A percentile compares a stretch with the other conserved stretches of the same genome.
Evolutionary conservation across 92 coral and sea anemone genomes (phyloP).

Genomic region (Bergia puertoricense): DNA sequence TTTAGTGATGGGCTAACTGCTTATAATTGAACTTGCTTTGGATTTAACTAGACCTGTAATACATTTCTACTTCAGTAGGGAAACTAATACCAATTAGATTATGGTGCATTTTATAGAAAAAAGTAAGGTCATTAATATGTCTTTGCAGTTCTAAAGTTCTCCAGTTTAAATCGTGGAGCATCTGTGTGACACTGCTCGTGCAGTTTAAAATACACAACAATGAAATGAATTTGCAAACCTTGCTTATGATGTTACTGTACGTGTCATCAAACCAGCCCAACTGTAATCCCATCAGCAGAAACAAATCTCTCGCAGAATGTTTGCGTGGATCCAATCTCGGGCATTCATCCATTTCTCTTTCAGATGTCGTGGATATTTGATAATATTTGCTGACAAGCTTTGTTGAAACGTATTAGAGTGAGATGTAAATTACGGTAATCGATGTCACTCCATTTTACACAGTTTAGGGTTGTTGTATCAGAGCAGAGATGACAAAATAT

Average conservation of each 20-base stretch:
- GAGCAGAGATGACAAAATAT: background rate
- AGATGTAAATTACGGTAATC: background rate
- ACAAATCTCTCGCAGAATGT: constrained; percentile 26
- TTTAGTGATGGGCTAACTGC: no score
- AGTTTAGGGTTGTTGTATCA: background rate
- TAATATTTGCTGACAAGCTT: background rate
- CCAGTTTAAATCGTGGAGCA: no score
- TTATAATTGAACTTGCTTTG: no score
- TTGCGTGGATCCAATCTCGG: constrained; percentile 14
- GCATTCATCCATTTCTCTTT: background rate
- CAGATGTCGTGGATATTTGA: background rate
- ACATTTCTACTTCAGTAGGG: no score
- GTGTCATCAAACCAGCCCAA: constrained; percentile 43
- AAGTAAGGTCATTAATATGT: no score
- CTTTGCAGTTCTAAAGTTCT: no score
- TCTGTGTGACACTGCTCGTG: background rate
- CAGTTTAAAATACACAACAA: background rate
- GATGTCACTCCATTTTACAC: background rate
- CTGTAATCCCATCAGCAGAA: constrained; percentile 40
- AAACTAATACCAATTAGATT: no score
- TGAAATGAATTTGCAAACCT: background rate
- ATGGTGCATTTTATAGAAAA: no score
- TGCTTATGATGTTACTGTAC: constrained; percentile 29
- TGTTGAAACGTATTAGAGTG: background rate
- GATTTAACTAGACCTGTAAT: no score